phyloP scores from a whole-genome alignment of 2,888 invertebrate genomes.

The Drosophila maculinotata region DNA sequence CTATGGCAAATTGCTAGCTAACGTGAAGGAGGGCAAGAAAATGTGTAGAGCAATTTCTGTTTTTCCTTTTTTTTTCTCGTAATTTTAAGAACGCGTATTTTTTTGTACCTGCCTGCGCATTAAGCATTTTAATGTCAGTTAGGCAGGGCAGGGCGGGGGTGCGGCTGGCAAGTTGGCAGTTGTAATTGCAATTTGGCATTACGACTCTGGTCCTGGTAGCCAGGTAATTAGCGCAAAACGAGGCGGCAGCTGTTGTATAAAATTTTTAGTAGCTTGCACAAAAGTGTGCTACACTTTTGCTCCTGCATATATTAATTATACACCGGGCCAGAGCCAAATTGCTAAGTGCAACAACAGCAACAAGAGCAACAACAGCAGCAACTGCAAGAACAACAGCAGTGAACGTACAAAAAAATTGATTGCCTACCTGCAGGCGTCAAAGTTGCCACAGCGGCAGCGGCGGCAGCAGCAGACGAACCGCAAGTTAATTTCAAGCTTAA shows the following conservation, averaged over 20 bases:
- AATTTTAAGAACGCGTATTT: conserved; percentile 61
- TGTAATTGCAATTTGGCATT: conserved; percentile 79
- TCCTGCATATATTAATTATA: conserved; percentile 74
- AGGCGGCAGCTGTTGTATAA: conserved; percentile 77
- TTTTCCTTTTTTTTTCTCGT: conserved; percentile 47
- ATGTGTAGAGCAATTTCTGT: conserved; percentile 55
- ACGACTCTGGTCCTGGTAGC: conserved; percentile 63
- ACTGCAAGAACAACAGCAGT: conserved; percentile 6
- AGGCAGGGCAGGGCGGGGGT: conserved; percentile 19
- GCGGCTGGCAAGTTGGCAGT: conserved; percentile 55
- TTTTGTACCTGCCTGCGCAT: conserved; percentile 69
- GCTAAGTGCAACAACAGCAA: conserved; percentile 65
- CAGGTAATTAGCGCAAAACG: conserved; percentile 80
- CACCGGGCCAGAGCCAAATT: conserved; percentile 54
- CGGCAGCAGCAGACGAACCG: conserved; percentile 59
- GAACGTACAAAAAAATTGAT: conserved; percentile 61
- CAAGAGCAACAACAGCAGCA: conserved; percentile 4
- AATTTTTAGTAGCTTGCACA: conserved; percentile 70
- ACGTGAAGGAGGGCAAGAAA: conserved; percentile 39
- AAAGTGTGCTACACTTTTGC: conserved; percentile 58
- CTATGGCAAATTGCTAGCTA: conserved; percentile 53
- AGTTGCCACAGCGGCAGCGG: conserved; percentile 60
- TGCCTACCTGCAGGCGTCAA: conserved; percentile 79
- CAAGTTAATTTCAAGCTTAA: conserved; percentile 82
- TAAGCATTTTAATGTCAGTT: conserved; percentile 83